These are phyloP conservation scores for Sapayoa aenigma DNA, from an alignment of 2,113 vertebrate genomes.

Conservation along the genomic window DNA sequence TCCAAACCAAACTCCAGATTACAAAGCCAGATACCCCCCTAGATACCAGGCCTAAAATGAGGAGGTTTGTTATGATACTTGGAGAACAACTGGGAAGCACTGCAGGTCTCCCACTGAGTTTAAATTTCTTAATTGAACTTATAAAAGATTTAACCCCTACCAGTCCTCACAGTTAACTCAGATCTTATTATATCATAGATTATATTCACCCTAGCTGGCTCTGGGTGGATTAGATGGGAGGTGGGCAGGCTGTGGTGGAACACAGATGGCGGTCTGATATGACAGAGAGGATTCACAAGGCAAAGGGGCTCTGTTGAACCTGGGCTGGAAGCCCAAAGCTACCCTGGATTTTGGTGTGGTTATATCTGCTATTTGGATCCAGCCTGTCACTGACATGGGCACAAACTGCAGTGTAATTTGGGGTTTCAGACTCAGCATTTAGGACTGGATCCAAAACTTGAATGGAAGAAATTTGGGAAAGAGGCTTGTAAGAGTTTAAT, in stretches of 20 bases:
- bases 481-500: conserved; percentile 37
- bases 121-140: conserved; percentile 23
- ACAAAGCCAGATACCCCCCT: conserved; percentile 18
- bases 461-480: conserved; percentile 47
- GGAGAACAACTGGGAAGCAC: neutral
- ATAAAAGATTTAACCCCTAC: neutral
- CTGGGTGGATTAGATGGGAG: neutral
- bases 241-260: neutral
- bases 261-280: neutral
- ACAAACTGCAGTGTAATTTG: neutral
- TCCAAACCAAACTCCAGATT: conserved; percentile 35
- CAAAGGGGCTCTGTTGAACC: neutral
- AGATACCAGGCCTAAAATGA: conserved; percentile 2
- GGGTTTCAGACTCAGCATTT: conserved; percentile 11
- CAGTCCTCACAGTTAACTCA: neutral
- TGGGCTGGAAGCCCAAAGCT: neutral
- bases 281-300: neutral
- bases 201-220: neutral
- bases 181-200: neutral
- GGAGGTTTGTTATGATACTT: conserved; percentile 16
- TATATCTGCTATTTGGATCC: neutral
- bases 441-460: neutral
- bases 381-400: neutral
- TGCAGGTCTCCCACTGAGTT: neutral
- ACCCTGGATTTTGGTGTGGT: neutral